Evolutionary conservation across 1,140 invertebrate species (phyloP).

Genomic region (Rhopalosiphum maidis): DNA sequence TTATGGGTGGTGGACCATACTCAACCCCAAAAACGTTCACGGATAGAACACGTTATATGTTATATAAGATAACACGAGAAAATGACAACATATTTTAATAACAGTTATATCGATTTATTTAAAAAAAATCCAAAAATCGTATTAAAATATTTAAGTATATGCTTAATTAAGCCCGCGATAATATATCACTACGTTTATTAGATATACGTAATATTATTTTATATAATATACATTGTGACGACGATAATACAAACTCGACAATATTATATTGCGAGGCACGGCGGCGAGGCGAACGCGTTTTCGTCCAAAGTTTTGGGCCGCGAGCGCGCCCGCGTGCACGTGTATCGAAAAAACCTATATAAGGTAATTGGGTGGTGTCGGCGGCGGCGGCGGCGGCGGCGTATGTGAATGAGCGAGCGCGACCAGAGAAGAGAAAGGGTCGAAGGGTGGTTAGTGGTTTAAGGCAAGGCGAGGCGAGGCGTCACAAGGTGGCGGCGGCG

Average conservation of each 20-base stretch:
- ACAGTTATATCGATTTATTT: no score
- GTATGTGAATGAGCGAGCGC: background rate
- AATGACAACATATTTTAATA: no score
- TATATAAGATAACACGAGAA: no score
- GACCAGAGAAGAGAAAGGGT: background rate
- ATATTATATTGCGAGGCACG: background rate
- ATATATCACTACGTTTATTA: no score
- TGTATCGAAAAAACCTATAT: slow-evolving; percentile 42
- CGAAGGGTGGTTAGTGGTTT: background rate
- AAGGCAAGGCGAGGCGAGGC: background rate
- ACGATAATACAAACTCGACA: background rate
- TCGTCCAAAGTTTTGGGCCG: background rate
- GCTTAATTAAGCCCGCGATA: no score
- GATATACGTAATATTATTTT: no score
- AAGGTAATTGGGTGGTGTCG: slow-evolving; percentile 50
- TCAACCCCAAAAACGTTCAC: no score
- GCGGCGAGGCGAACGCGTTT: background rate
- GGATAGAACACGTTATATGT: no score
- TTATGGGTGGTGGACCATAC: no score
- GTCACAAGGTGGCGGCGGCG: slow-evolving; percentile 30
- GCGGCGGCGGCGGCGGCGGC: background rate
- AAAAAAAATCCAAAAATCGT: no score
- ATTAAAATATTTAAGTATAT: accelerated
- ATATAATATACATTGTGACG: background rate
- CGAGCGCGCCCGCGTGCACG: background rate